Evolutionary conservation across 2,888 invertebrate species (phyloP), one percentile per base, ranked within the genome.

Genomic region (Sesamia inferens): DNA sequence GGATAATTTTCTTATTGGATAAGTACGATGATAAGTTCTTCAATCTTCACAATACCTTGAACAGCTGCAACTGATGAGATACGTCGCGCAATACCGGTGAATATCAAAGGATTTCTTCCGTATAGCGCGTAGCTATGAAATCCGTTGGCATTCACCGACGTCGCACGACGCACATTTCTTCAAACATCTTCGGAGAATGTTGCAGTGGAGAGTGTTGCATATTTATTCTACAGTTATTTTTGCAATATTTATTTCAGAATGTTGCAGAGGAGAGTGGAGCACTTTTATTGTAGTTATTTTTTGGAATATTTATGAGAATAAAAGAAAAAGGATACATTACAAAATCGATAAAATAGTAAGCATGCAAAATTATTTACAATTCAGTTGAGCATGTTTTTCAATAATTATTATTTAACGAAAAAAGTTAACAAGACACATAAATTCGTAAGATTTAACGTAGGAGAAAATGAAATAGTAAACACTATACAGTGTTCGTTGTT

Each of bases 21-120:
- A 6, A 47, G 1, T 19, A 1, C 47, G 11, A 62, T 5, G 5
- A 16, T 62, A 10, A 44, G 1, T 47, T 24, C 4, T 63, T 63
- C 48, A 47, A 22, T 47, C 19, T 48, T 66, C 66, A 10, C 19
- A 5, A n/a, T 54, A 1, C n/a, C 51, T 54, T 54, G n/a, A 11
- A 22, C 3, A 42, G 55, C 19, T 14, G 11, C 55, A 39, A 7
- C 48, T 24, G 85, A 57, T 61, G 83, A 22, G 0, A 1, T 39
- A 47, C 82, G 39, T 5, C 63, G 71, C 76, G 76, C 82, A 47
- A 69, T 64, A 61, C 68, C 86, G 79, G 66, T 67, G 84, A 85
- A 85, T 82, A 84, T 71, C 75, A 91, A 88, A 97, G 85, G 85
- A 78, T 67, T 74, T 70, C 59, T 22, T 44, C 1, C 1, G 19